phyloP scores from a whole-genome alignment of 2,113 vertebrate species.

The Myrmecophaga tridactyla region DNA sequence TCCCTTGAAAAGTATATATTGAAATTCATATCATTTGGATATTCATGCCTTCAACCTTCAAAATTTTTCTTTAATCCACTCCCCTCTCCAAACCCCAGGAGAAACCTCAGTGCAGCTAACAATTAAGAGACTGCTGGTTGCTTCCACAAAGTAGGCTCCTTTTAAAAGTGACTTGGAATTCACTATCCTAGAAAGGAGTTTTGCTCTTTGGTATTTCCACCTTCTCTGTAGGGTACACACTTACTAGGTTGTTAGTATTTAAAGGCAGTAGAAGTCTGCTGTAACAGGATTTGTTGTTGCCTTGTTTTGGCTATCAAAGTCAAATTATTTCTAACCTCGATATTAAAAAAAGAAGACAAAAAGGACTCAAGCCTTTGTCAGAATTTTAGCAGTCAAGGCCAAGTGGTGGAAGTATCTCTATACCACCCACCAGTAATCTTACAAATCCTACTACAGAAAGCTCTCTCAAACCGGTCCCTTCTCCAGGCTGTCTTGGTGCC shows the following conservation, averaged over 20 bases:
- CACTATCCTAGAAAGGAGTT: not conserved
- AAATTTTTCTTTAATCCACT: constrained; percentile 43
- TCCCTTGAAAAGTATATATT: constrained; percentile 28
- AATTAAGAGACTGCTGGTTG: constrained; percentile 38
- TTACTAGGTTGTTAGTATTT: not conserved
- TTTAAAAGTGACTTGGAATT: not conserved
- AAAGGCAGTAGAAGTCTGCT: not conserved
- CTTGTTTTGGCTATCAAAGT: not conserved
- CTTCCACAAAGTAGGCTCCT: not conserved
- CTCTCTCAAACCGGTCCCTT: not conserved
- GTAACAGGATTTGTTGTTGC: not conserved
- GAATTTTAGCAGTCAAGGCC: not conserved
- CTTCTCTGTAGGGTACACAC: not conserved
- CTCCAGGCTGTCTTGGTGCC: not conserved
- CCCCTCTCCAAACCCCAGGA: not conserved
- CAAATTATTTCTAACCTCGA: not conserved
- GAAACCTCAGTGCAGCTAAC: constrained; percentile 4
- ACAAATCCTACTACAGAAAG: no score
- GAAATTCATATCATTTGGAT: constrained; percentile 55
- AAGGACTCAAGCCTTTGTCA: not conserved
- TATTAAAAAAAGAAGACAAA: not conserved
- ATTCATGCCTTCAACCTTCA: constrained; percentile 53
- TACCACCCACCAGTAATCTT: not conserved
- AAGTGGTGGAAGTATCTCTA: not conserved
- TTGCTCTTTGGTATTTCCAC: not conserved